These are phyloP conservation scores for Gambusia holbrooki DNA, from an alignment of 2,113 vertebrate genomes.

Conservation along the genomic window DNA sequence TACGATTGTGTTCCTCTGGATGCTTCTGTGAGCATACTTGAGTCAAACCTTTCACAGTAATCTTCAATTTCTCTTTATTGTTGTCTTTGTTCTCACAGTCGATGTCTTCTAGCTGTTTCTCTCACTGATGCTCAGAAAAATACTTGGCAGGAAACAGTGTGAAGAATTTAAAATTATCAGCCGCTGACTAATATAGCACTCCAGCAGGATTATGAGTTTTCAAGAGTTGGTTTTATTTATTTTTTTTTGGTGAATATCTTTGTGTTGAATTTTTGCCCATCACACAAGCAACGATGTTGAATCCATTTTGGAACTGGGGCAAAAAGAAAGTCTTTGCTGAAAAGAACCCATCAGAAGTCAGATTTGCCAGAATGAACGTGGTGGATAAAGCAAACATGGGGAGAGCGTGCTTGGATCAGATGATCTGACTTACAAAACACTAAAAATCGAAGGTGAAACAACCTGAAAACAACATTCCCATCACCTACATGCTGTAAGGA, in stretches of 20 bases:
- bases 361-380: too few species aligned
- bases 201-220: conserved; percentile 40
- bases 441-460: neutral
- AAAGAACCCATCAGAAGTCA: too few species aligned
- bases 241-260: conserved; percentile 28
- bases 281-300: conserved; percentile 34
- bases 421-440: too few species aligned
- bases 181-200: conserved; percentile 41
- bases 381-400: too few species aligned
- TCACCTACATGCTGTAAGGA: neutral
- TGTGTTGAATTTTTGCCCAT: conserved; percentile 38
- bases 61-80: neutral
- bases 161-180: conserved; percentile 39
- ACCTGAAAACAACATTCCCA: neutral
- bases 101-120: neutral
- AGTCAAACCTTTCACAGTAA: too few species aligned
- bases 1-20: too few species aligned
- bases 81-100: neutral
- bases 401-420: too few species aligned
- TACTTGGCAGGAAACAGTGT: conserved; percentile 39
- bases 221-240: conserved; percentile 26
- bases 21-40: too few species aligned
- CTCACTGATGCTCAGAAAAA: conserved; percentile 41
- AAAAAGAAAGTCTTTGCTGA: too few species aligned
- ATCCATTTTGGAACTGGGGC: too few species aligned